Evolutionary conservation across 2,797 vertebrate genomes (phyloP).

Genomic region (Limosa lapponica): DNA sequence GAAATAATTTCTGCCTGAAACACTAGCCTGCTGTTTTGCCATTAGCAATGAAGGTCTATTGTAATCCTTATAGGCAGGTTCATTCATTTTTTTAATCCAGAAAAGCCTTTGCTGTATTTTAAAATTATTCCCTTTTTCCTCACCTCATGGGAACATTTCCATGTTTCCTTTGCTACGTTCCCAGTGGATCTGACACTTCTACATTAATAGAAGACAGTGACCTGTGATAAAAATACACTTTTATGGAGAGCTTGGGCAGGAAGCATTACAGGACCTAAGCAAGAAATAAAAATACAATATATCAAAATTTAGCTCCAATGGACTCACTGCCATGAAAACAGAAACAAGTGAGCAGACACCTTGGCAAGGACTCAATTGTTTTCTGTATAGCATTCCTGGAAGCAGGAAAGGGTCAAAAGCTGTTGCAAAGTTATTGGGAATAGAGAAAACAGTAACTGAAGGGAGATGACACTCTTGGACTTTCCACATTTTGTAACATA

Average conservation of each 20-base stretch:
- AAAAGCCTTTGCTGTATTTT: constrained; percentile 11
- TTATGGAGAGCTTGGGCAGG: background rate
- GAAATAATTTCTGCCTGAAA: constrained; percentile 18
- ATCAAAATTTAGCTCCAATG: background rate
- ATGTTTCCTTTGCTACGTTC: background rate
- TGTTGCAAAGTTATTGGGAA: background rate
- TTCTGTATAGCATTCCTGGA: background rate
- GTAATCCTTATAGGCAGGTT: background rate
- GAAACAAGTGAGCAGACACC: constrained; percentile 23
- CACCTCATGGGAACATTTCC: background rate
- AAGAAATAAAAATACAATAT: constrained; percentile 21
- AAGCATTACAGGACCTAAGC: background rate
- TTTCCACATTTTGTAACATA: background rate
- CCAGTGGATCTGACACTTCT: background rate
- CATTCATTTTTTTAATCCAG: background rate
- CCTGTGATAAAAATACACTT: constrained; percentile 28
- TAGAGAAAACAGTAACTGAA: background rate
- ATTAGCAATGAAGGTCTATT: background rate
- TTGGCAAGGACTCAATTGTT: background rate
- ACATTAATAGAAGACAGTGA: constrained; percentile 33
- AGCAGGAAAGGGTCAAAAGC: background rate
- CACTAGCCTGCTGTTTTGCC: background rate
- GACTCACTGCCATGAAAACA: background rate
- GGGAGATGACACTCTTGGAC: background rate
- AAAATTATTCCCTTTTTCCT: constrained; percentile 13